Evolutionary conservation across 2,797 vertebrate genomes (phyloP).

Genomic region (Rhabdomys pumilio): DNA sequence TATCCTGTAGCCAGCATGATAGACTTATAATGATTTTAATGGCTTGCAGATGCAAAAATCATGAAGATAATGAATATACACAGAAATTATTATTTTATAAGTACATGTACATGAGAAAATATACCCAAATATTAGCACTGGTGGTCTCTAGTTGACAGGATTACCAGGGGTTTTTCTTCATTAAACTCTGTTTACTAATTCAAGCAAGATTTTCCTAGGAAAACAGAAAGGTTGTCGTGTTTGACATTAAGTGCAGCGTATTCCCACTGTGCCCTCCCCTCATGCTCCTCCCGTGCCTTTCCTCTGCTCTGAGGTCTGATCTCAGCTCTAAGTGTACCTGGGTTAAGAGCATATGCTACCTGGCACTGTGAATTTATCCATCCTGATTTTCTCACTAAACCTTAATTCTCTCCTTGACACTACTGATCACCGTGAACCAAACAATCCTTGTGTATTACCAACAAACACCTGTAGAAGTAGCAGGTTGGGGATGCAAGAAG

Average conservation of each 20-base stretch:
- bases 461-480: not conserved
- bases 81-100: not conserved
- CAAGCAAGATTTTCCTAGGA: conserved; percentile 19
- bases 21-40: not conserved
- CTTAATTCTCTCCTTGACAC: not conserved
- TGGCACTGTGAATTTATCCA: not conserved
- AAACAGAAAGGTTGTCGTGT: not conserved
- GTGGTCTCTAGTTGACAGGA: not conserved
- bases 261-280: not conserved
- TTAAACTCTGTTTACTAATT: conserved; percentile 50
- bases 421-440: not conserved
- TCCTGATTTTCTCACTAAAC: not conserved
- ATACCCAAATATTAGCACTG: conserved; percentile 25
- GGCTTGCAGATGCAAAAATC: not conserved
- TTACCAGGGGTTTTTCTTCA: not conserved
- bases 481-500: not conserved
- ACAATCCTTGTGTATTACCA: not conserved
- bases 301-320: not conserved
- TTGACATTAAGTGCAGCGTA: not conserved
- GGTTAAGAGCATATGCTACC: not conserved
- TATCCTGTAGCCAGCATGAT: not conserved
- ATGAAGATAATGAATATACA: not conserved
- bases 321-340: not conserved
- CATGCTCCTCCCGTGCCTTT: not conserved
- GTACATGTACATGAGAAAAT: conserved; percentile 15